Conservation (phyloP, 2,888 invertebrate genomes). For the Dichetophora obliterata region DNA sequence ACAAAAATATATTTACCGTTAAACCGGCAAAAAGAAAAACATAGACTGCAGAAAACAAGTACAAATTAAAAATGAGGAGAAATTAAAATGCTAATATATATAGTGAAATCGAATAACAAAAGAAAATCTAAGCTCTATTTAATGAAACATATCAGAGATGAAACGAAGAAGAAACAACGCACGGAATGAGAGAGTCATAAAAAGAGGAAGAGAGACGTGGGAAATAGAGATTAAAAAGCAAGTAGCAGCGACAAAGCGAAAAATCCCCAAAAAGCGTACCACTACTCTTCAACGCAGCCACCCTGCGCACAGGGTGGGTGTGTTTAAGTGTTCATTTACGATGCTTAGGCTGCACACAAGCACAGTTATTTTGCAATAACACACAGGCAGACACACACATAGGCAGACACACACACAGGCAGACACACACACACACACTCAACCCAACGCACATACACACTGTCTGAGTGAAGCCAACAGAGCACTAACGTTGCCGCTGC, state of each 20-base stretch:
- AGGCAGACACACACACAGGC: not conserved
- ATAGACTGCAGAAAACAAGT: not conserved
- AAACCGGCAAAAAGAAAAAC: not conserved
- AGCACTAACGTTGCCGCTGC: not conserved
- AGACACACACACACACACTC: not conserved
- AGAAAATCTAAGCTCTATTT: not conserved
- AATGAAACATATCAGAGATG: not conserved
- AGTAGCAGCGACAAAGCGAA: not conserved
- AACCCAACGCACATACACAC: not conserved
- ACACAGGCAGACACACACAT: not conserved
- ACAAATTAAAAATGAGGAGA: not conserved
- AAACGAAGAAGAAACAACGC: not conserved
- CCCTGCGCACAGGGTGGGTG: conserved; percentile 20
- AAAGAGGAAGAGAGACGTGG: not conserved
- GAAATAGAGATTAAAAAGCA: not conserved
- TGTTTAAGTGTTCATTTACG: not conserved
- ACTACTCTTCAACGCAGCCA: not conserved
- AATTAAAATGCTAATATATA: not conserved
- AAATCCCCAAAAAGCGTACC: not conserved
- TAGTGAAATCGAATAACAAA: not conserved
- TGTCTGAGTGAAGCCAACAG: not conserved
- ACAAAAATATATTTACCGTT: too few species aligned
- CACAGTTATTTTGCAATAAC: conserved; percentile 12
- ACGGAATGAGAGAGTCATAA: not conserved
- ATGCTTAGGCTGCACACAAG: conserved; percentile 9